Percentiles rank a stretch among this genome's conserved stretches.
Evolutionary conservation across 2,888 invertebrate genomes (phyloP).

Genomic region (Tenthredo mesomela): DNA sequence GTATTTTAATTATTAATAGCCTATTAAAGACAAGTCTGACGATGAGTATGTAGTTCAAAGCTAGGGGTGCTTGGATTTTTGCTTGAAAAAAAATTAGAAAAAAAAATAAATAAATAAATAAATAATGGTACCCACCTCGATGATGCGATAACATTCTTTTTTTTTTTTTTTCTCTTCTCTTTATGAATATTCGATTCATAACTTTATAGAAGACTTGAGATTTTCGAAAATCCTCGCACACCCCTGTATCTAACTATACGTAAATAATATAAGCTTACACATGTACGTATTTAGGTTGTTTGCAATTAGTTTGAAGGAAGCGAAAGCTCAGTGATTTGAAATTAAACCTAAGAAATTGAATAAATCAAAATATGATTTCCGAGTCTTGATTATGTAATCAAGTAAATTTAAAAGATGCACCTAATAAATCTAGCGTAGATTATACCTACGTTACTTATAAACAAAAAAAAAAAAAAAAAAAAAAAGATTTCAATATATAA

Average conservation of each 20-base stretch:
- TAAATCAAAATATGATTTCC: not conserved
- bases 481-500: not conserved
- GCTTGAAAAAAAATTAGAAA: not conserved
- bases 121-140: not conserved
- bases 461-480: not conserved
- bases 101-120: no score
- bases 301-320: not conserved
- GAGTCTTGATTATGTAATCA: not conserved
- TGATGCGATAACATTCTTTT: not conserved
- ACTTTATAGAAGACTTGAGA: not conserved
- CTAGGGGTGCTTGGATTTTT: not conserved
- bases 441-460: not conserved
- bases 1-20: not conserved
- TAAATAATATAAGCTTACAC: not conserved
- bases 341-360: not conserved
- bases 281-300: not conserved
- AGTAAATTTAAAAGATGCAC: not conserved
- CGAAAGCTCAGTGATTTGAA: constrained; percentile 10
- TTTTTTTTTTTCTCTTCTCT: no score
- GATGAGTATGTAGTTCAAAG: not conserved
- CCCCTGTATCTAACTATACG: not conserved
- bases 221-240: not conserved
- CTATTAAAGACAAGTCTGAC: constrained; percentile 23
- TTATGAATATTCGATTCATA: not conserved
- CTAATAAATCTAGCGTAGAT: constrained; percentile 5